phyloP scores from a whole-genome alignment of 1,140 invertebrate species.

The Aphidius gifuensis region DNA sequence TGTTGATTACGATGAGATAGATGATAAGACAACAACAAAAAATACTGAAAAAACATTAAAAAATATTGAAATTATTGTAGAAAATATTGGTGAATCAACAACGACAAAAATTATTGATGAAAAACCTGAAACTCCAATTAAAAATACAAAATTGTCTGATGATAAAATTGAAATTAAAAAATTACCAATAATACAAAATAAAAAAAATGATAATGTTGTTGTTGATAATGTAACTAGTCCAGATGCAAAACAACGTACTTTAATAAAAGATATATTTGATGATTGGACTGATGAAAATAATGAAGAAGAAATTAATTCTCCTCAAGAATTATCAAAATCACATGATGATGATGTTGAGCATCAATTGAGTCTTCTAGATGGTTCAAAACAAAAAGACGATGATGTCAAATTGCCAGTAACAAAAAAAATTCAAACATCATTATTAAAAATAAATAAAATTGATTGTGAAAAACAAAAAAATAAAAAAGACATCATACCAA shows the following conservation, averaged over 20 bases:
- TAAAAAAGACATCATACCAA: not conserved
- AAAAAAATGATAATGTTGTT: no score
- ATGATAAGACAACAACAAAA: not conserved
- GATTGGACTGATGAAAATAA: conserved; percentile 50
- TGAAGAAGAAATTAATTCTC: conserved; percentile 38
- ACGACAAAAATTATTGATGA: no score
- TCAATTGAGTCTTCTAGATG: conserved; percentile 47
- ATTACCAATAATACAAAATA: no score
- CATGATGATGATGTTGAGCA: conserved; percentile 46
- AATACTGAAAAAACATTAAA: no score
- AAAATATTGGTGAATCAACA: no score
- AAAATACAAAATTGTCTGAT: no score
- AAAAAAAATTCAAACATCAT: conserved; percentile 22
- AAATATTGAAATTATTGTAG: no score
- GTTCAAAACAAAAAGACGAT: conserved; percentile 24
- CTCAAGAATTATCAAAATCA: conserved; percentile 18
- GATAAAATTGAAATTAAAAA: no score
- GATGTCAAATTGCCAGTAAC: not conserved
- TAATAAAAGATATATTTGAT: conserved; percentile 52
- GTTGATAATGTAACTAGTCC: not conserved
- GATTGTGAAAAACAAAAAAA: not conserved
- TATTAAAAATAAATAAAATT: not conserved
- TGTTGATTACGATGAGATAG: conserved; percentile 25
- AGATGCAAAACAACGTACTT: conserved; percentile 40
- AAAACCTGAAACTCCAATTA: no score